Evolutionary conservation across 2,888 invertebrate genomes (phyloP).

Genomic region (Lochmaea crataegi): DNA sequence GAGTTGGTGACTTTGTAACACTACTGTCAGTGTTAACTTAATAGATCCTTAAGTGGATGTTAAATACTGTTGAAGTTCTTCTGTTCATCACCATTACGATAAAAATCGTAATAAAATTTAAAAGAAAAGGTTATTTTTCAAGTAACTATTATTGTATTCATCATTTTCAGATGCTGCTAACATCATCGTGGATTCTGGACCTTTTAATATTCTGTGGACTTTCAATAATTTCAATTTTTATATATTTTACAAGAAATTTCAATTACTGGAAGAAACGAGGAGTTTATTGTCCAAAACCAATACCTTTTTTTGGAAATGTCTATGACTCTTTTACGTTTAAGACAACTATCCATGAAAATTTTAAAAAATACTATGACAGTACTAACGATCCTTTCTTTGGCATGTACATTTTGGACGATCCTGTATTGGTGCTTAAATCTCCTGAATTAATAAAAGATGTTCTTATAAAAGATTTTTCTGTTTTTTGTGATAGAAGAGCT

Average conservation of each 20-base stretch:
- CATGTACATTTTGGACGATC: slow-evolving; percentile 66
- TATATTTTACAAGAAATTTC: slow-evolving; percentile 49
- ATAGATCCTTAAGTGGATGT: no score
- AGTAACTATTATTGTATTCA: neutral
- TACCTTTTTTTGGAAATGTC: slow-evolving; percentile 52
- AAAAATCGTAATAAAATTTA: no score
- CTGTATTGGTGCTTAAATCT: slow-evolving; percentile 64
- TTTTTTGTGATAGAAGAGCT: slow-evolving; percentile 66
- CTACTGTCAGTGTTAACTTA: no score
- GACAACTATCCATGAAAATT: slow-evolving; percentile 39
- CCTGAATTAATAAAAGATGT: slow-evolving; percentile 66
- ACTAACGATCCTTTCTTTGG: slow-evolving; percentile 62
- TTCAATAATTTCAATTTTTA: slow-evolving; percentile 37
- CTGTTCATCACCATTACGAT: no score
- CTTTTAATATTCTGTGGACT: slow-evolving; percentile 3
- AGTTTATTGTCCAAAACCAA: slow-evolving; percentile 47
- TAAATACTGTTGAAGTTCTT: no score
- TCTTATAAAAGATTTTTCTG: slow-evolving; percentile 66
- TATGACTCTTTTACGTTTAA: slow-evolving; percentile 39
- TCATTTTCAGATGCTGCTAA: slow-evolving; percentile 1
- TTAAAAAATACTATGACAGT: slow-evolving; percentile 36
- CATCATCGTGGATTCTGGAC: slow-evolving; percentile 19
- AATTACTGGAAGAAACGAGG: slow-evolving; percentile 52
- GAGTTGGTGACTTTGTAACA: no score
- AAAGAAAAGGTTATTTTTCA: no score